These are phyloP conservation scores for Bombyx mandarina DNA, from an alignment of 1,140 invertebrate genomes.

Conservation along the genomic window DNA sequence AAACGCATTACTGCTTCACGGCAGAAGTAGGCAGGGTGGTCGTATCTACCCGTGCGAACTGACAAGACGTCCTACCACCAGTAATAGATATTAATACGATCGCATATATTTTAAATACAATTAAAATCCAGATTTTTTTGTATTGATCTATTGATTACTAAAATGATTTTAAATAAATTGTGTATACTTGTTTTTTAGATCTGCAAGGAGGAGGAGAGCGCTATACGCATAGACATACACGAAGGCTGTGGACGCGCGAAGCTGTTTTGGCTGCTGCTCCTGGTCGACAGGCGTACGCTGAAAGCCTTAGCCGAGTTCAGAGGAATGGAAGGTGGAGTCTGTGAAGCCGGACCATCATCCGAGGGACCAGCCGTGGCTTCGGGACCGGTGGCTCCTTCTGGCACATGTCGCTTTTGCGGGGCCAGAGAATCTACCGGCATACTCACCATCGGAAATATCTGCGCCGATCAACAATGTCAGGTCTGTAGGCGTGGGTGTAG, in stretches of 20 bases:
- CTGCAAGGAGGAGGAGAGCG: slow-evolving; percentile 96
- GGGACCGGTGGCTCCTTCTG: slow-evolving; percentile 69
- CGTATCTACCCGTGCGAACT: too few relatives aligned
- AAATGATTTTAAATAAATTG: not conserved
- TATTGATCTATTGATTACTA: too few relatives aligned
- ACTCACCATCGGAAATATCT: slow-evolving; percentile 93
- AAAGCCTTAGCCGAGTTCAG: slow-evolving; percentile 96
- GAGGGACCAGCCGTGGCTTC: slow-evolving; percentile 31
- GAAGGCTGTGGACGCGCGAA: slow-evolving; percentile 97
- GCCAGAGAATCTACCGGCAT: slow-evolving; percentile 86
- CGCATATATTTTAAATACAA: too few relatives aligned
- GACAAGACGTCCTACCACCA: too few relatives aligned
- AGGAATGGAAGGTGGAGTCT: slow-evolving; percentile 64
- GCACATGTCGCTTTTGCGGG: slow-evolving; percentile 94
- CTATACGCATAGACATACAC: slow-evolving; percentile 93
- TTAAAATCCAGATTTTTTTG: too few relatives aligned
- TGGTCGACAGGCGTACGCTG: slow-evolving; percentile 92
- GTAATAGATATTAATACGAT: too few relatives aligned
- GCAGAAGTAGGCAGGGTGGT: too few relatives aligned
- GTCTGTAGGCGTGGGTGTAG: slow-evolving; percentile 41
- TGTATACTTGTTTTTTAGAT: slow-evolving; percentile 60
- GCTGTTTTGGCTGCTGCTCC: slow-evolving; percentile 92
- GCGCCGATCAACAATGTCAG: slow-evolving; percentile 93
- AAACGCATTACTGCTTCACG: too few relatives aligned
- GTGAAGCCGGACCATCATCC: slow-evolving; percentile 24